These are phyloP conservation scores for Trichonephila inaurata DNA, from an alignment of 1,140 invertebrate species.

Conservation along the genomic window DNA sequence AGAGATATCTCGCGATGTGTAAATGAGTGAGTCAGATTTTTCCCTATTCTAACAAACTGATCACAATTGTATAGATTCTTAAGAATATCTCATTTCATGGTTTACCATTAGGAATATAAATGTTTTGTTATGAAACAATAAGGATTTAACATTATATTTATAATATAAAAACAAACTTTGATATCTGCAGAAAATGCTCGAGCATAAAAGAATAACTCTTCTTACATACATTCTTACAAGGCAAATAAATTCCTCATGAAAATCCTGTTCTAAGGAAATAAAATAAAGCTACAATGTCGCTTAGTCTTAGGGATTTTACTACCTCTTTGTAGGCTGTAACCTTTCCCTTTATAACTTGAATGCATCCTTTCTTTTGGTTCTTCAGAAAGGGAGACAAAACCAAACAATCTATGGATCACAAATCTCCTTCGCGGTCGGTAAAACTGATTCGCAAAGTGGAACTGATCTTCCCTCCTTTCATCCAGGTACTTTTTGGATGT, in stretches of 20 bases:
- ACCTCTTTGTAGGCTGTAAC: not conserved
- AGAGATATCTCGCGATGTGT: too few species aligned
- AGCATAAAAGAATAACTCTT: not conserved
- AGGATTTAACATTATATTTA: too few species aligned
- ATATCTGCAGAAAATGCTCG: too few species aligned
- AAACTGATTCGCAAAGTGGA: slow-evolving; percentile 42
- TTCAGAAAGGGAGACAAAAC: not conserved
- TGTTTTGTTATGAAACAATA: too few species aligned
- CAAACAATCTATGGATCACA: slow-evolving; percentile 53
- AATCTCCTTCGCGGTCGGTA: slow-evolving; percentile 32
- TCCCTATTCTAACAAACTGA: too few species aligned
- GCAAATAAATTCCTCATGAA: not conserved
- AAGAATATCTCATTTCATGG: too few species aligned
- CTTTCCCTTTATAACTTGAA: not conserved
- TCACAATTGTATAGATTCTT: too few species aligned
- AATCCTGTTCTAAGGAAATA: not conserved
- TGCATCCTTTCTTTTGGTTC: not conserved
- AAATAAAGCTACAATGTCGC: not conserved
- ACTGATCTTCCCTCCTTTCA: slow-evolving; percentile 14
- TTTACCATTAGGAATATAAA: too few species aligned
- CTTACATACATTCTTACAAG: not conserved
- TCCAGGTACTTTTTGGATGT: not conserved
- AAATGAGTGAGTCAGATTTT: too few species aligned
- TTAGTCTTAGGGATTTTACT: not conserved
- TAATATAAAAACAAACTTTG: too few species aligned